Conservation (phyloP, 2,888 invertebrate genomes). For the Sinohyriopsis cumingii region DNA sequence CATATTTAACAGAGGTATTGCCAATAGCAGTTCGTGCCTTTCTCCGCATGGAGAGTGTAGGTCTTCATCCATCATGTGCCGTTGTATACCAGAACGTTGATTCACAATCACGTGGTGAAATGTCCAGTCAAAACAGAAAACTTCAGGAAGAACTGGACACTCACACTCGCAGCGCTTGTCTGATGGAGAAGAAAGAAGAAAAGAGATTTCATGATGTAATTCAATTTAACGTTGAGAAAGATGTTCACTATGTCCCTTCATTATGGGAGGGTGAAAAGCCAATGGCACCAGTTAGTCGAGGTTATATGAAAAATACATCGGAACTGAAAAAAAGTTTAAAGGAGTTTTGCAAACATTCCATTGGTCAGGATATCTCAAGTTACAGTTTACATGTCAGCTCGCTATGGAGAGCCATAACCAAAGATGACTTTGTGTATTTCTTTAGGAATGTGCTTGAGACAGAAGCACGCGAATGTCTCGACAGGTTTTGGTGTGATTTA, state of each 20-base stretch:
- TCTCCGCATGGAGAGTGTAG: background rate
- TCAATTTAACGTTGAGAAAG: slow-evolving; percentile 3
- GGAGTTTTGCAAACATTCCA: no score
- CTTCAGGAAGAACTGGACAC: no score
- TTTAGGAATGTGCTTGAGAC: slow-evolving; percentile 13
- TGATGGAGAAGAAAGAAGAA: slow-evolving; percentile 5
- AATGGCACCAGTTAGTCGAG: slow-evolving; percentile 12
- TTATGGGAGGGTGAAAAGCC: slow-evolving; percentile 15
- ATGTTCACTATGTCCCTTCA: slow-evolving; percentile 7
- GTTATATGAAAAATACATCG: slow-evolving; percentile 3
- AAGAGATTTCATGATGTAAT: slow-evolving; percentile 9
- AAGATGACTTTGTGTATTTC: slow-evolving; percentile 8
- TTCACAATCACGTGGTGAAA: no score
- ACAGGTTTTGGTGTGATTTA: background rate
- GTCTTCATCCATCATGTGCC: slow-evolving; percentile 1
- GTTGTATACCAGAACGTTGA: slow-evolving; percentile 16
- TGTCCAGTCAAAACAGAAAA: no score
- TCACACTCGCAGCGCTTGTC: background rate
- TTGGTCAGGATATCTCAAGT: background rate
- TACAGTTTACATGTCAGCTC: background rate
- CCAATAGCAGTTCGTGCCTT: slow-evolving; percentile 5
- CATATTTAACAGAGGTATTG: slow-evolving; percentile 7
- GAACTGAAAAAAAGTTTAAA: background rate
- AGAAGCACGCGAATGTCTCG: slow-evolving; percentile 3
- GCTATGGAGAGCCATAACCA: slow-evolving; percentile 6